Conservation (phyloP, 2,888 invertebrate genomes). For the Sinotaia quadrata region DNA sequence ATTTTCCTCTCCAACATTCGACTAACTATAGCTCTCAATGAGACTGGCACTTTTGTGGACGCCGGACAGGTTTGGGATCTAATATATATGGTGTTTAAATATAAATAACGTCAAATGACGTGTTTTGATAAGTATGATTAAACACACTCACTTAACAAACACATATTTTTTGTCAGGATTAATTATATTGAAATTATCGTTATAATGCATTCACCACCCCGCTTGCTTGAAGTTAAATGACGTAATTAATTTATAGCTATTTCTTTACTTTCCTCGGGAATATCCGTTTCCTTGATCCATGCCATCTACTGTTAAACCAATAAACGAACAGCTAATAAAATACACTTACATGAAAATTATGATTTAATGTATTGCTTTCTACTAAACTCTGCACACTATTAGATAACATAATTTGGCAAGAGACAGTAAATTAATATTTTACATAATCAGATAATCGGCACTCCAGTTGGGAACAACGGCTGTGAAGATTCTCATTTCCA, state of each 20-base stretch:
- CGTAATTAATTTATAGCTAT: too few species aligned
- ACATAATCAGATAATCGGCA: slow-evolving; percentile 16
- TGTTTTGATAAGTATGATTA: background rate
- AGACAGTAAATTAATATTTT: background rate
- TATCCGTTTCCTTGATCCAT: too few species aligned
- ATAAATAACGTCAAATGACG: background rate
- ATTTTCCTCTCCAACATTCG: slow-evolving; percentile 48
- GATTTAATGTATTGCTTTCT: too few species aligned
- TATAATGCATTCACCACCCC: background rate
- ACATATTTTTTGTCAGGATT: too few species aligned
- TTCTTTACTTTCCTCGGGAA: too few species aligned
- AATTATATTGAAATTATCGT: too few species aligned
- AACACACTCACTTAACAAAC: background rate
- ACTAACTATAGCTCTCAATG: background rate
- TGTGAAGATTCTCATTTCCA: slow-evolving; percentile 42
- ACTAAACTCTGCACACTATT: too few species aligned
- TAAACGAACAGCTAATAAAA: too few species aligned
- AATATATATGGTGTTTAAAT: background rate
- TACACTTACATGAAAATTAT: too few species aligned
- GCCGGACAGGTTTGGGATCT: slow-evolving; percentile 11
- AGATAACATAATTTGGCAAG: too few species aligned
- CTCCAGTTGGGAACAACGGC: slow-evolving; percentile 13
- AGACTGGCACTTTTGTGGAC: background rate
- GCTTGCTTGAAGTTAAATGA: background rate
- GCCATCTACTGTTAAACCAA: too few species aligned